These are phyloP conservation scores for Homarus americanus DNA, from an alignment of 1,140 invertebrate species.

Conservation along the genomic window DNA sequence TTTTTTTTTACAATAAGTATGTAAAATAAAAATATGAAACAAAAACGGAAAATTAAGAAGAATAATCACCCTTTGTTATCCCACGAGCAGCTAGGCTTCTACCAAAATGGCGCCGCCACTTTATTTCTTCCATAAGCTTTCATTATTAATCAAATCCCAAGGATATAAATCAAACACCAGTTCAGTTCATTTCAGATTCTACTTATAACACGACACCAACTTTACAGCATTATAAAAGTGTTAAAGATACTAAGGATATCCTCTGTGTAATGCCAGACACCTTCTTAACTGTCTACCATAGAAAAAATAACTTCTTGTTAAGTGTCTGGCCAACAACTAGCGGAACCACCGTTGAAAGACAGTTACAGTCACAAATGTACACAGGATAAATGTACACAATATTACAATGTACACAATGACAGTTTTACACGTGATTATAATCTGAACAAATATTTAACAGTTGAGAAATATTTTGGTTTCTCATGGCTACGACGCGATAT, in stretches of 20 bases:
- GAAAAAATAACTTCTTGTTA: conserved; percentile 21
- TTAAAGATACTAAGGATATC: conserved; percentile 11
- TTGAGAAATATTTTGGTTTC: neutral
- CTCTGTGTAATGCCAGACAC: neutral
- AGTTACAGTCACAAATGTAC: conserved; percentile 17
- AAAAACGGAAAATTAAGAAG: too few relatives aligned
- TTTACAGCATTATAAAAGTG: conserved; percentile 36
- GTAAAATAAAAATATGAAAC: too few relatives aligned
- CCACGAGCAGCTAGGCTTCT: too few relatives aligned
- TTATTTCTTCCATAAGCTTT: too few relatives aligned
- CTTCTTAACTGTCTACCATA: neutral
- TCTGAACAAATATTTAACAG: neutral
- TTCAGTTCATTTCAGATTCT: neutral
- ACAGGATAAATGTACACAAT: conserved; percentile 38
- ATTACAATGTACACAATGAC: conserved; percentile 5
- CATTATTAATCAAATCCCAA: too few relatives aligned
- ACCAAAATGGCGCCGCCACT: too few relatives aligned
- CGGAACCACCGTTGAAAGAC: conserved; percentile 25
- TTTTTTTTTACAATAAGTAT: too few relatives aligned
- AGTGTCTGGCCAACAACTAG: neutral
- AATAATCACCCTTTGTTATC: too few relatives aligned
- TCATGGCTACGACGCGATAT: too few relatives aligned
- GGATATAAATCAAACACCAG: neutral
- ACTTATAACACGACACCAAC: conserved; percentile 13
- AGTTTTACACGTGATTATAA: neutral